Evolutionary conservation across 2,888 invertebrate genomes (phyloP).

Genomic region (Drosophila flavopinicola): DNA sequence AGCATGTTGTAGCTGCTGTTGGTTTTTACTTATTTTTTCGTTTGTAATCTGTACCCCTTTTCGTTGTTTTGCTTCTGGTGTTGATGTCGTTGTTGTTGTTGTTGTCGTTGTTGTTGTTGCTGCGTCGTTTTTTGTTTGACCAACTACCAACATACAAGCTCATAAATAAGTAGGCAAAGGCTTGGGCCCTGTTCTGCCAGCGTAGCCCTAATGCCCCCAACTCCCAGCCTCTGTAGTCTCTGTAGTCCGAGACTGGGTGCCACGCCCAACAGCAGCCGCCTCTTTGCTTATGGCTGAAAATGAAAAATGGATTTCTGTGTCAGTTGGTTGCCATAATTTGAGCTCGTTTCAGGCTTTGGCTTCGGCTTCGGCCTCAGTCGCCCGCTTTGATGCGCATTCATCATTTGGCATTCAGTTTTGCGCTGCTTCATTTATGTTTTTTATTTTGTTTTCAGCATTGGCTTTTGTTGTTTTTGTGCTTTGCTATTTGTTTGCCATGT

Average conservation of each 20-base stretch:
- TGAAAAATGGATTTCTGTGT: conserved; percentile 80
- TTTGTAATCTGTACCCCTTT: conserved; percentile 75
- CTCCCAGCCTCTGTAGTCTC: neutral
- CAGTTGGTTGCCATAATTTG: conserved; percentile 79
- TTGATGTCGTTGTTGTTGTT: conserved; percentile 25
- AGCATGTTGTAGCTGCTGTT: conserved; percentile 63
- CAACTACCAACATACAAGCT: conserved; percentile 74
- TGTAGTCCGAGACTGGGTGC: conserved; percentile 8
- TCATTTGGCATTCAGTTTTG: conserved; percentile 70
- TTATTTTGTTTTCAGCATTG: conserved; percentile 12
- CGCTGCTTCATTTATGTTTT: conserved; percentile 5
- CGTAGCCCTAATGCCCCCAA: conserved; percentile 1
- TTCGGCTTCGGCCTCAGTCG: conserved; percentile 30
- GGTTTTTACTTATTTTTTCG: conserved; percentile 70
- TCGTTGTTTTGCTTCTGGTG: conserved; percentile 34
- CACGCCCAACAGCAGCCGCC: conserved; percentile 38
- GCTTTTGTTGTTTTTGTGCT: conserved; percentile 28
- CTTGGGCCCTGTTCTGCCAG: conserved; percentile 37
- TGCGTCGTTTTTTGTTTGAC: conserved; percentile 63
- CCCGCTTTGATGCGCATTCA: conserved; percentile 71
- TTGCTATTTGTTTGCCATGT: conserved; percentile 53
- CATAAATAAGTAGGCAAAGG: conserved; percentile 76
- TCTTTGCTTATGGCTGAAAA: conserved; percentile 65
- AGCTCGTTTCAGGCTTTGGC: conserved; percentile 54
- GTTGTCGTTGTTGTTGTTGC: conserved; percentile 26